These are phyloP conservation scores for Ctenodactylus gundi DNA, from an alignment of 2,113 vertebrate genomes.

Conservation along the genomic window DNA sequence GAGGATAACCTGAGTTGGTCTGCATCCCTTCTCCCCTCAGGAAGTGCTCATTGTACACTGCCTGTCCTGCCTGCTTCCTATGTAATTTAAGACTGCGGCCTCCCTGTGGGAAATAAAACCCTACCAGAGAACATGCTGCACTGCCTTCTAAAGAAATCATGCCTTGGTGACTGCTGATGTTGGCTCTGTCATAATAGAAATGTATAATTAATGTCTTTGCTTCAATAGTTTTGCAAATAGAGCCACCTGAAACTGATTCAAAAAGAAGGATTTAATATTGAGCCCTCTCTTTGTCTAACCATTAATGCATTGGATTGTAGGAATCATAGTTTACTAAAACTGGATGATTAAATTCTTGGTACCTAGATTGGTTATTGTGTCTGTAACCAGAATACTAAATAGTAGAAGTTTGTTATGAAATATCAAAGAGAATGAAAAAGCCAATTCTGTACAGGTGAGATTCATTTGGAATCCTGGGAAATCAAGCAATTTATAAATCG, in stretches of 20 bases:
- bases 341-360: conserved; percentile 45
- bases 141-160: conserved; percentile 85
- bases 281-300: conserved; percentile 28
- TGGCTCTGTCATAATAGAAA: conserved; percentile 84
- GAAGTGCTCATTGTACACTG: conserved; percentile 80
- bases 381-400: conserved; percentile 57
- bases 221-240: conserved; percentile 81
- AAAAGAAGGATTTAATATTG: conserved; percentile 67
- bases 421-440: conserved; percentile 63
- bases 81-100: conserved; percentile 86
- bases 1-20: conserved; percentile 43
- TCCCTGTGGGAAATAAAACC: conserved; percentile 84
- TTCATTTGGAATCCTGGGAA: conserved; percentile 71
- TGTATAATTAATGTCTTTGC: conserved; percentile 84
- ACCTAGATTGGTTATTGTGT: conserved; percentile 59
- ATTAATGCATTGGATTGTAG: not conserved
- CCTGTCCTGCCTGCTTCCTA: conserved; percentile 81
- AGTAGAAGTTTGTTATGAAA: conserved; percentile 65
- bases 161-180: conserved; percentile 83
- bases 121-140: conserved; percentile 84
- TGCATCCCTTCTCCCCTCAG: conserved; percentile 67
- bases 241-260: conserved; percentile 79
- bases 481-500: conserved; percentile 77
- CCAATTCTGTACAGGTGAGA: conserved; percentile 62
- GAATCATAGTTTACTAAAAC: conserved; percentile 36